A percentile compares a stretch with the other conserved stretches of the same genome.
These are phyloP conservation scores for Peromyscus attwateri DNA, from an alignment of 2,797 vertebrate genomes.

Conservation along the genomic window DNA sequence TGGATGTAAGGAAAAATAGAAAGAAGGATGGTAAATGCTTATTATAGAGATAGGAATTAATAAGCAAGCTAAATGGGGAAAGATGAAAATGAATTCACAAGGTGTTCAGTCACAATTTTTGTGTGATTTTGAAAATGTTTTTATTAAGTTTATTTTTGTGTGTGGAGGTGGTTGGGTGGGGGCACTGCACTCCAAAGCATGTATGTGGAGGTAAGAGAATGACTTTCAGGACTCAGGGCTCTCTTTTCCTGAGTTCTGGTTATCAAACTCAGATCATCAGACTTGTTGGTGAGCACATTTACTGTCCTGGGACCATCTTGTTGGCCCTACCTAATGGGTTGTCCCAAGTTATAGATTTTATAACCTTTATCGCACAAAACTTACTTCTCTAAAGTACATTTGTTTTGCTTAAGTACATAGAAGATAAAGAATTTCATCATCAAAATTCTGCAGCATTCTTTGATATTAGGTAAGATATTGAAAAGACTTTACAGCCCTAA, in stretches of 20 bases:
- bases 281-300: background rate
- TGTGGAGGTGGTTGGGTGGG: background rate
- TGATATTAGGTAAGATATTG: background rate
- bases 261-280: background rate
- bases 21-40: background rate
- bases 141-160: background rate
- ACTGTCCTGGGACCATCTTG: too few relatives aligned
- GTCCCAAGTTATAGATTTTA: slow-evolving; percentile 21
- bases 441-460: slow-evolving; percentile 31
- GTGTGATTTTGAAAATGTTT: background rate
- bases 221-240: background rate
- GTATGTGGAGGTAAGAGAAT: background rate
- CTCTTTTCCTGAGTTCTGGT: background rate
- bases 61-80: background rate
- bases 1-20: background rate
- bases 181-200: background rate
- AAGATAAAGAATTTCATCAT: background rate
- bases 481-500: slow-evolving; percentile 46
- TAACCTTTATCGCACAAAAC: background rate
- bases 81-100: background rate
- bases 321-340: background rate
- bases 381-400: background rate
- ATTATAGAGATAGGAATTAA: slow-evolving; percentile 31
- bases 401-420: slow-evolving; percentile 1
- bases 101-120: slow-evolving; percentile 22